Evolutionary conservation across 2,888 invertebrate species (phyloP).

Genomic region (Blastobasis adustella): DNA sequence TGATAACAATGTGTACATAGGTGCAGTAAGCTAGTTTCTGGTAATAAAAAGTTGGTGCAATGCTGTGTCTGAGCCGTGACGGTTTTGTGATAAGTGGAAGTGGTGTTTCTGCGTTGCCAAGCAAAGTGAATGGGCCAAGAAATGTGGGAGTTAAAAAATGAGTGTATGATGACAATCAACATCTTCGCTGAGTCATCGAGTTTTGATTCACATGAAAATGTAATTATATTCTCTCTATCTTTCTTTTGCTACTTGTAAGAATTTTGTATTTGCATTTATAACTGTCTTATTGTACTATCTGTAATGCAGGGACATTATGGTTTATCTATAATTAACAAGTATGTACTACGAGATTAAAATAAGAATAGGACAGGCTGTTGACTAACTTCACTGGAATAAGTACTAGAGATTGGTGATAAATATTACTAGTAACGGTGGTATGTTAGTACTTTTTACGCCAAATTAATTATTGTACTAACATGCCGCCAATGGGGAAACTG

Average conservation of each 20-base stretch:
- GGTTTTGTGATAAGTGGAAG: conserved; percentile 57
- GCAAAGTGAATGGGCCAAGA: conserved; percentile 28
- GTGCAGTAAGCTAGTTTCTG: conserved; percentile 49
- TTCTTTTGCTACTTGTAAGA: conserved; percentile 45
- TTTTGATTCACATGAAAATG: conserved; percentile 44
- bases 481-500: neutral
- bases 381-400: too few species aligned
- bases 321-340: too few species aligned
- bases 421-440: too few species aligned
- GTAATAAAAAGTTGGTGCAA: conserved; percentile 47
- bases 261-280: conserved; percentile 32
- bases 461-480: neutral
- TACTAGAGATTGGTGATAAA: too few species aligned
- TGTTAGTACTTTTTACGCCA: neutral
- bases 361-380: too few species aligned
- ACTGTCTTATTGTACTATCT: too few species aligned
- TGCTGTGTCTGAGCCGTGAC: conserved; percentile 43
- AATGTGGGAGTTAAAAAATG: conserved; percentile 14
- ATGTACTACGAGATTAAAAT: too few species aligned
- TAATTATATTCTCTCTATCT: conserved; percentile 61
- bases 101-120: conserved; percentile 24
- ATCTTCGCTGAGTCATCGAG: conserved; percentile 27
- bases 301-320: too few species aligned
- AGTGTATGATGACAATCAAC: conserved; percentile 30
- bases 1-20: conserved; percentile 65